Evolutionary conservation across 92 coral and sea anemone genomes (phyloP).

Genomic region (Parazoanthus atlanticus): DNA sequence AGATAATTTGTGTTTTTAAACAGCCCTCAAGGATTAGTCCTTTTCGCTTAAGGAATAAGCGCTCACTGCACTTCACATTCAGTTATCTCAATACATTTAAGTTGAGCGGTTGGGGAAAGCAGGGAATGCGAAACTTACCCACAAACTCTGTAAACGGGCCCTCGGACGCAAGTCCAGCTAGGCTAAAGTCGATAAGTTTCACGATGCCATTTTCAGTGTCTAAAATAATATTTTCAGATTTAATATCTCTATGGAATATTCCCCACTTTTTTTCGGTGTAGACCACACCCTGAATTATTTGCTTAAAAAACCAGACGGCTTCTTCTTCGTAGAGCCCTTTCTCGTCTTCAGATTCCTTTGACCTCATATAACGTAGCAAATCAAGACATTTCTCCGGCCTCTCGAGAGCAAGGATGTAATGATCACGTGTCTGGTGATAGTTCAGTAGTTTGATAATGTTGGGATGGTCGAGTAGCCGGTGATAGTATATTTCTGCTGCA

Average conservation of each 20-base stretch:
- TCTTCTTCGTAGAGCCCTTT: constrained; percentile 20
- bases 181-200: constrained; percentile 86
- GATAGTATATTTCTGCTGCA: constrained; percentile 76
- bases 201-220: constrained; percentile 81
- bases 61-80: no score
- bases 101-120: no score
- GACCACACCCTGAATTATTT: constrained; percentile 75
- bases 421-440: constrained; percentile 83
- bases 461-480: constrained; percentile 73
- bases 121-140: constrained; percentile 50
- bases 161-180: constrained; percentile 73
- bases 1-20: no score
- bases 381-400: constrained; percentile 81
- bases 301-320: constrained; percentile 78
- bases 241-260: constrained; percentile 91
- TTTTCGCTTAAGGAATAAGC: no score
- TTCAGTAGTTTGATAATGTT: constrained; percentile 83
- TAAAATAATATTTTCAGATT: constrained; percentile 87
- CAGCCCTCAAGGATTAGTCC: no score
- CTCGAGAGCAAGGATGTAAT: constrained; percentile 80
- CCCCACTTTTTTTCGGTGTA: constrained; percentile 75
- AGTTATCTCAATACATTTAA: no score
- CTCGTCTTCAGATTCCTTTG: constrained; percentile 60
- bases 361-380: constrained; percentile 84
- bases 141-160: constrained; percentile 82